A percentile compares a stretch with the other conserved stretches of the same genome.
phyloP scores from a whole-genome alignment of 2,888 invertebrate genomes.

The Acanthoscelides obtectus region DNA sequence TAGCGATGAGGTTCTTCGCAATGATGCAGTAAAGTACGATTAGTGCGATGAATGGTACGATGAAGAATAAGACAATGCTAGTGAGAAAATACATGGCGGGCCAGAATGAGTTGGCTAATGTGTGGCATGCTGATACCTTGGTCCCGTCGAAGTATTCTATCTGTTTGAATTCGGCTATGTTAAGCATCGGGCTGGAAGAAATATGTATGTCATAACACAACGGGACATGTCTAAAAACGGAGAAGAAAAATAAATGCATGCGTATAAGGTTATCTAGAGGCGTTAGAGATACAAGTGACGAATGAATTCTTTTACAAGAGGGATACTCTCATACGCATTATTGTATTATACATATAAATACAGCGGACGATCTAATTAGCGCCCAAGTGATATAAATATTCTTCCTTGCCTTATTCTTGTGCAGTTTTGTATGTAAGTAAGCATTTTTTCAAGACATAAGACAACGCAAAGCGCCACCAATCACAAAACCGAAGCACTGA shows the following conservation, averaged over 20 bases:
- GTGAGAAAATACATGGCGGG: constrained; percentile 74
- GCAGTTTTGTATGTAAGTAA: too few relatives aligned
- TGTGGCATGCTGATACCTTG: constrained; percentile 70
- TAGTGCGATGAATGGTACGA: constrained; percentile 74
- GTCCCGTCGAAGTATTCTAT: constrained; percentile 67
- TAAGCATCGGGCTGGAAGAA: constrained; percentile 73
- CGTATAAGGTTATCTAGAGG: background rate
- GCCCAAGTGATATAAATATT: too few relatives aligned
- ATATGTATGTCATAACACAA: constrained; percentile 33
- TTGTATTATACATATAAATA: too few relatives aligned
- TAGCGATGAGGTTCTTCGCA: constrained; percentile 74
- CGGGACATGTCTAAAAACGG: background rate
- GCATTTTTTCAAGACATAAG: too few relatives aligned
- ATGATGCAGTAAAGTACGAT: constrained; percentile 78
- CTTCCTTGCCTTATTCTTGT: too few relatives aligned
- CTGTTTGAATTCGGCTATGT: constrained; percentile 68
- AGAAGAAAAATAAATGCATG: background rate
- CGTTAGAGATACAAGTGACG: background rate
- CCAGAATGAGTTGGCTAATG: constrained; percentile 71
- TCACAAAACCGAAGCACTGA: too few relatives aligned
- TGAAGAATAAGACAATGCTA: constrained; percentile 74
- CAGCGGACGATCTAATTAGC: too few relatives aligned
- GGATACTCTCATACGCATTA: too few relatives aligned
- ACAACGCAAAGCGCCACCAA: too few relatives aligned
- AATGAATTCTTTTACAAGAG: too few relatives aligned